These are phyloP conservation scores for Lytechinus variegatus DNA, from an alignment of 35 echinoderm and acorn worm species.

Conservation along the genomic window DNA sequence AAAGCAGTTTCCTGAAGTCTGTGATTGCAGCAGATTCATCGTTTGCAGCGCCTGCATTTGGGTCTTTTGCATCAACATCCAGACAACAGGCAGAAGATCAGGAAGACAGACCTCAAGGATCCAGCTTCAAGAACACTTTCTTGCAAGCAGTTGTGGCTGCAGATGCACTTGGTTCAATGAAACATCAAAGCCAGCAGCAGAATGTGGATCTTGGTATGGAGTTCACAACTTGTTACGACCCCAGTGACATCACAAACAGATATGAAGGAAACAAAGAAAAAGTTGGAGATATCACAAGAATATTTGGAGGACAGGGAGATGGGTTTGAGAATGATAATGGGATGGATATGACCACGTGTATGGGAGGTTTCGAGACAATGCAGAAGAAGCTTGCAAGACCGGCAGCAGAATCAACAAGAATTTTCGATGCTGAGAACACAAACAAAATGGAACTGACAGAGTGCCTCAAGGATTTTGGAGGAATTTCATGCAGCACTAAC, in stretches of 20 bases:
- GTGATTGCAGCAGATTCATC: constrained; percentile 7
- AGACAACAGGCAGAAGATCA: not conserved
- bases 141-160: not conserved
- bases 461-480: not conserved
- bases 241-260: not conserved
- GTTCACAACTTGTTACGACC: constrained; percentile 25
- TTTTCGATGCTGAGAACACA: constrained; percentile 27
- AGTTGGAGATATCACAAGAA: constrained; percentile 37
- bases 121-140: constrained; percentile 24
- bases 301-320: constrained; percentile 42
- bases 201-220: constrained; percentile 37
- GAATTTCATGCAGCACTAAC: not conserved
- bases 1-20: constrained; percentile 42
- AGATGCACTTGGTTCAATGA: not conserved
- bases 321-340: constrained; percentile 11
- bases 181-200: not conserved
- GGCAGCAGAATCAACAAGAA: constrained; percentile 34
- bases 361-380: constrained; percentile 14
- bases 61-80: not conserved
- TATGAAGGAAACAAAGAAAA: not conserved
- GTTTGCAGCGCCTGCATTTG: not conserved
- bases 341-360: constrained; percentile 46
- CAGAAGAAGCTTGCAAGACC: not conserved
- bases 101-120: not conserved
- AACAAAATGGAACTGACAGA: constrained; percentile 33